Conservation (phyloP, 2,113 vertebrate genomes). For the Eolophus roseicapilla region DNA sequence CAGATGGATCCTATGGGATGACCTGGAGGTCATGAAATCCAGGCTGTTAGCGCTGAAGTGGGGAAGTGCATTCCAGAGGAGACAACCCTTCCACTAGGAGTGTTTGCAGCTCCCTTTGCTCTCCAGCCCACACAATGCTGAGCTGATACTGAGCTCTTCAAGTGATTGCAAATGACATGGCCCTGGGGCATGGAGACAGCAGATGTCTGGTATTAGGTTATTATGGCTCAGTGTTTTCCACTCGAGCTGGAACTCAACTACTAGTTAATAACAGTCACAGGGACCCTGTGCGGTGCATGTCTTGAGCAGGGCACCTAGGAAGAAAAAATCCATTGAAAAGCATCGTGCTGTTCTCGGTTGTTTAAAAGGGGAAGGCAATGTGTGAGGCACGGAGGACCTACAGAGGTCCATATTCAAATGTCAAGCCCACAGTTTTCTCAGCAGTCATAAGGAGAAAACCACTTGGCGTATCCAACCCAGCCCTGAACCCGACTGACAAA, state of each 20-base stretch:
- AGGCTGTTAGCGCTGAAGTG: not conserved
- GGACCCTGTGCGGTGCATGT: not conserved
- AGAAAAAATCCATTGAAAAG: not conserved
- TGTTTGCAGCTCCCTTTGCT: not conserved
- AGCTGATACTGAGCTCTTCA: not conserved
- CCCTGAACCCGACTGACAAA: not conserved
- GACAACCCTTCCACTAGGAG: not conserved
- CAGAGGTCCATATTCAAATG: not conserved
- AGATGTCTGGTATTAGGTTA: slow-evolving; percentile 3
- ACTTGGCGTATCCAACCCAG: not conserved
- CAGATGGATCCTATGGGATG: not conserved
- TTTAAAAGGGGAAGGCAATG: not conserved
- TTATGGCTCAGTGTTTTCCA: not conserved
- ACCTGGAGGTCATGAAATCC: not conserved
- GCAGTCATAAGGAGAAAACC: not conserved
- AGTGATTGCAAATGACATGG: not conserved
- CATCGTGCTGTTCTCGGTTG: not conserved
- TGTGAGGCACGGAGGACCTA: not conserved
- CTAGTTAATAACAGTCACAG: not conserved
- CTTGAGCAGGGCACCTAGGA: not conserved
- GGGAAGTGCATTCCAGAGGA: not conserved
- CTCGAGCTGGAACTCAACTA: not conserved
- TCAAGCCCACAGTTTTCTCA: not conserved
- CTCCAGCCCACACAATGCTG: not conserved
- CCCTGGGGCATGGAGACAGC: not conserved